Percentiles rank a stretch among this genome's conserved stretches.
Evolutionary conservation across 2,113 vertebrate genomes (phyloP).

Genomic region (Lonchura striata): DNA sequence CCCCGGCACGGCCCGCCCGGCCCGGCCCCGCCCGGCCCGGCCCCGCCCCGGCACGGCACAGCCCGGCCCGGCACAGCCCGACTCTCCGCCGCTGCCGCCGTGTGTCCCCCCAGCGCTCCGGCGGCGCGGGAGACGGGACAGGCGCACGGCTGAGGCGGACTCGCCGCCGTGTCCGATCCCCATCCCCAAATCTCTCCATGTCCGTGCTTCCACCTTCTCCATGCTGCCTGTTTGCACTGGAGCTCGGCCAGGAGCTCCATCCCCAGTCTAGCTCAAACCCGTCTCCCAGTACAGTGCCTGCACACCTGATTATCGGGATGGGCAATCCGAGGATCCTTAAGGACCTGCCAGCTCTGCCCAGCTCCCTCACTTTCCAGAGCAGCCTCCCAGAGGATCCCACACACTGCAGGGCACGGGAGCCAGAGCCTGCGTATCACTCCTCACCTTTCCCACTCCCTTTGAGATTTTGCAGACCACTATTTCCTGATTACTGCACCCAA

Average conservation of each 20-base stretch:
- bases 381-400: not conserved
- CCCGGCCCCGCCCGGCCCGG: no score
- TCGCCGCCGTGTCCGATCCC: no score
- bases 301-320: not conserved
- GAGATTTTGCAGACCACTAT: not conserved
- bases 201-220: not conserved
- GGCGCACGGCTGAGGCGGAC: no score
- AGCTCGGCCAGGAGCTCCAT: not conserved
- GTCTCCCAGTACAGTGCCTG: accelerated
- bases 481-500: not conserved
- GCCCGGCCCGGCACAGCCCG: no score
- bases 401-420: not conserved
- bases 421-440: not conserved
- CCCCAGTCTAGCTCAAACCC: not conserved
- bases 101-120: accelerated
- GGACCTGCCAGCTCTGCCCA: not conserved
- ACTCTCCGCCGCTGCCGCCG: no score
- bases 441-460: not conserved
- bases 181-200: not conserved
- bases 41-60: no score
- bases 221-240: accelerated
- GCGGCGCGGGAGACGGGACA: accelerated
- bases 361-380: not conserved
- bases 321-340: not conserved
- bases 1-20: no score